Conservation (phyloP, 2,888 invertebrate species). For the Cantharis rustica region DNA sequence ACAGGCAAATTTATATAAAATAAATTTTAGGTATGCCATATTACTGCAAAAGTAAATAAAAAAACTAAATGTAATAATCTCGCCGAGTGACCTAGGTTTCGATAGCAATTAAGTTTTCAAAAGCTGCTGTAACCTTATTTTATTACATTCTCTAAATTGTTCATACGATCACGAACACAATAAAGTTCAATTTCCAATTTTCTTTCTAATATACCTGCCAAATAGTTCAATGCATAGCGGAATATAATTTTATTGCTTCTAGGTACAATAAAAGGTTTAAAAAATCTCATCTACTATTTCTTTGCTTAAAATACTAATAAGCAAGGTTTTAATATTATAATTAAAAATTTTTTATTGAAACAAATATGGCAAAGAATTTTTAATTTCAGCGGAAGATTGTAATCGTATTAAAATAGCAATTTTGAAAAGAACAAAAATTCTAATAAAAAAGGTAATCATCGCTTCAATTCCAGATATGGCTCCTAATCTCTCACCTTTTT, state of each 20-base stretch:
- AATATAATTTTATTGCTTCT: neutral
- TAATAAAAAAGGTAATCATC: neutral
- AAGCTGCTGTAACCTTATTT: conserved; percentile 1
- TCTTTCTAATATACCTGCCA: conserved; percentile 4
- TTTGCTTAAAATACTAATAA: neutral
- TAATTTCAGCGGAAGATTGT: neutral
- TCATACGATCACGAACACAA: conserved; percentile 2
- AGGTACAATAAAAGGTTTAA: neutral
- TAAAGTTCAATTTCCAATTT: conserved; percentile 2
- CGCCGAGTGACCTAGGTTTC: neutral
- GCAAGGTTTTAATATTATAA: neutral
- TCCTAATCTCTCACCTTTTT: neutral
- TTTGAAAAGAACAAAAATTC: neutral
- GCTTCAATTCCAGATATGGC: neutral
- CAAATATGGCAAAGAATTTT: neutral
- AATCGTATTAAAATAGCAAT: neutral
- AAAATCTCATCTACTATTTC: neutral
- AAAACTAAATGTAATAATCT: neutral
- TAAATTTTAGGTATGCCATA: neutral
- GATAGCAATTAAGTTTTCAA: neutral
- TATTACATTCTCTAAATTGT: conserved; percentile 1
- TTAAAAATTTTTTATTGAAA: neutral
- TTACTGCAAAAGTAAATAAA: neutral
- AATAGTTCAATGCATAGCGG: neutral
- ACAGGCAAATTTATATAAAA: neutral